Percentiles rank a stretch among this genome's conserved stretches.
Evolutionary conservation across 1,140 invertebrate genomes (phyloP).

Genomic region (Bombus waltoni): DNA sequence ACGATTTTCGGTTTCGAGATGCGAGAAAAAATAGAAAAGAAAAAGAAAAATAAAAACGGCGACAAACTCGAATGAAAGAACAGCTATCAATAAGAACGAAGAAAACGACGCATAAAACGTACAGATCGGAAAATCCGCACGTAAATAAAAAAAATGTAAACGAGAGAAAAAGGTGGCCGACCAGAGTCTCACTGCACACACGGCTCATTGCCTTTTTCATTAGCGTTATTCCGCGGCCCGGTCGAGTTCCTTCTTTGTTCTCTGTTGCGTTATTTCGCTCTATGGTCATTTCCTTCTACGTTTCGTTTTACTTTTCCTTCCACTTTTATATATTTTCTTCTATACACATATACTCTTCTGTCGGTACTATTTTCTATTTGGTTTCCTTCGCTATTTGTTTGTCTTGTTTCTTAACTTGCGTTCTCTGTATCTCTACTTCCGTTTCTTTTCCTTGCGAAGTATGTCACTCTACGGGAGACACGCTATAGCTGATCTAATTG

Average conservation of each 20-base stretch:
- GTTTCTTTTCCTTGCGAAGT: constrained; percentile 16
- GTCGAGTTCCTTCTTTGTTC: background rate
- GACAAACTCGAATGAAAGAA: background rate
- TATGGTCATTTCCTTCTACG: background rate
- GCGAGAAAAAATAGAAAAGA: constrained; percentile 1
- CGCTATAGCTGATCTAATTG: constrained; percentile 27
- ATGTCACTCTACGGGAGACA: constrained; percentile 41
- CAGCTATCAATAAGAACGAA: background rate
- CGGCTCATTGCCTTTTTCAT: constrained; percentile 29
- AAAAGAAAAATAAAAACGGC: background rate
- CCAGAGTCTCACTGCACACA: constrained; percentile 14
- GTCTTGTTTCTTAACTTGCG: background rate
- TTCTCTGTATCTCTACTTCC: background rate
- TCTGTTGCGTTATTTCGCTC: background rate
- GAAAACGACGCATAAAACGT: background rate
- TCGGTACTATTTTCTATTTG: background rate
- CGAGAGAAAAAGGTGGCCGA: constrained; percentile 15
- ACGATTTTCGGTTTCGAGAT: constrained; percentile 66
- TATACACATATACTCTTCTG: background rate
- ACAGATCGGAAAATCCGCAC: background rate
- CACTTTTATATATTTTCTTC: background rate
- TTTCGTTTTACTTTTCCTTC: constrained; percentile 9
- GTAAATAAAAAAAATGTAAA: background rate
- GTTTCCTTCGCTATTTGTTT: background rate
- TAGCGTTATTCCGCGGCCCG: constrained; percentile 12